Evolutionary conservation across 2,797 vertebrate genomes (phyloP).

Genomic region (Nyctalus aviator): DNA sequence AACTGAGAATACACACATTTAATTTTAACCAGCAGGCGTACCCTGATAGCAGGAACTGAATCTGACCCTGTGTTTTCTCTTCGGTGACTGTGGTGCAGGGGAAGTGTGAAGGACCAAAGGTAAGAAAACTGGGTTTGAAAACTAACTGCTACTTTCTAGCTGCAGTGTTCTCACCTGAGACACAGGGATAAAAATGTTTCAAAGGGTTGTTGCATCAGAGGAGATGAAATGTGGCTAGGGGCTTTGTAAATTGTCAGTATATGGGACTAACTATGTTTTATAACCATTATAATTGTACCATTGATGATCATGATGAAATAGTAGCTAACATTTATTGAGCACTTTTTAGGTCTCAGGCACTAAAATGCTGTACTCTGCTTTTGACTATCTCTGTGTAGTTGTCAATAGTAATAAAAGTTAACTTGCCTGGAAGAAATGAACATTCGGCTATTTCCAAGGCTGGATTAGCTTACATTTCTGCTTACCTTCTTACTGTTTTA

Average conservation of each 20-base stretch:
- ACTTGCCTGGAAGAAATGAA: constrained; percentile 1
- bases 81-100: too few species aligned
- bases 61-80: background rate
- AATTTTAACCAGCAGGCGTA: background rate
- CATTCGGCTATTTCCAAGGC: background rate
- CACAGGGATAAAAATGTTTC: background rate
- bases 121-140: background rate
- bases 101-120: background rate
- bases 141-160: background rate
- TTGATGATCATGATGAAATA: background rate
- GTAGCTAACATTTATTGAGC: background rate
- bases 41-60: background rate
- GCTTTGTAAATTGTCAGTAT: background rate
- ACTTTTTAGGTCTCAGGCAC: background rate
- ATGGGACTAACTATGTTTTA: background rate
- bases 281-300: background rate
- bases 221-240: background rate
- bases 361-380: background rate
- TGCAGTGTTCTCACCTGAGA: background rate
- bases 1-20: fast-evolving
- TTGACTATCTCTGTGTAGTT: background rate
- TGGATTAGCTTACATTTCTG: constrained; percentile 61
- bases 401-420: background rate
- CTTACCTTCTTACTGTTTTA: constrained; percentile 57
- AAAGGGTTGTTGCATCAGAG: background rate